Evolutionary conservation across 2,888 invertebrate genomes (phyloP), one percentile per base, ranked within the genome.

Genomic region (Orgyia antiqua): DNA sequence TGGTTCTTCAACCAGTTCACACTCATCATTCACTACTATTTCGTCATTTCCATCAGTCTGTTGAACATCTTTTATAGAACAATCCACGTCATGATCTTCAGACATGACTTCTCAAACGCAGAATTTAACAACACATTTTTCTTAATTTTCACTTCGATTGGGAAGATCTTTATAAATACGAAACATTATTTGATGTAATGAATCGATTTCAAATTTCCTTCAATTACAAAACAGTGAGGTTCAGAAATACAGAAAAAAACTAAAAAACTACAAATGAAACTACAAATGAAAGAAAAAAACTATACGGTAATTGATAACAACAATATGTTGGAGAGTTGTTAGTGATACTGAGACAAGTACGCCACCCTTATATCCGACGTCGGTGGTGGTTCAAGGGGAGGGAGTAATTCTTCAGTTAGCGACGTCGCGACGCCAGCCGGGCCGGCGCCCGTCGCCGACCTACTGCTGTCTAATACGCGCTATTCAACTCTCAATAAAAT

Each of bases 391-490:
- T 39, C 37, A 36, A 50, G 43, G 41, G 33, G 45, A 42, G 60
- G 46, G 54, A 38, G 52, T 38, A 33, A 31, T 43, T 21, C 51
- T 59, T 19, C 50, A 59, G 59, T 17, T 50, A 60, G 71, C 78
- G 82, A 71, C 83, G 80, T 68, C 83, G 71, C 75, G 86, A 76
- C 86, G 86, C 83, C 86, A 83, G 82, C 62, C 82, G 54, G 75
- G 53, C 72, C 62, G 86, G 79, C 82, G 83, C 82, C 83, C n/a
- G 32, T 30, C 30, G 29, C 30, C 34, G 32, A 28, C 17, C 25
- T 31, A 30, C 65, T 55, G 49, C 39, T 58, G 54, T 47, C 61
- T 54, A 52, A 55, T 56, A 40, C 42, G 29, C 31, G 42, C 50
- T 57, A 57, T 58, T 57, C 57, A 60, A 44, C 41, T 44, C 29